Percentiles rank a stretch among this genome's conserved stretches.
Evolutionary conservation across 2,888 invertebrate species (phyloP).

Genomic region (Hirtodrosophila duncani): DNA sequence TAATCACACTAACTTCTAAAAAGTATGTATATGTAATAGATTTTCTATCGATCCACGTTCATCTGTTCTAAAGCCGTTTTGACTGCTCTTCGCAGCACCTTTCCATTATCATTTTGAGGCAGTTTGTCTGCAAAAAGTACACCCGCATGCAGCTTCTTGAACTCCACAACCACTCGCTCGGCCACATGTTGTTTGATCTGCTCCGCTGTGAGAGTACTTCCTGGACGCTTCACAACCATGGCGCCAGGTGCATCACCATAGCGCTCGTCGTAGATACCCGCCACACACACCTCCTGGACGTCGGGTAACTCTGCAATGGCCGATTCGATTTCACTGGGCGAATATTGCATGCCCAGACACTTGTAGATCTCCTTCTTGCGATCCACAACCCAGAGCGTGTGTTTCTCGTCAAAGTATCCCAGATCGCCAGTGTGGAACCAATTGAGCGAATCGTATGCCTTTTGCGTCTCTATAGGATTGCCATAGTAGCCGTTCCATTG

Average conservation of each 20-base stretch:
- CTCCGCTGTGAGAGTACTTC: conserved; percentile 26
- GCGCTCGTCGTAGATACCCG: conserved; percentile 50
- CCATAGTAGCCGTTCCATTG: conserved; percentile 67
- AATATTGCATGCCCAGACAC: conserved; percentile 51
- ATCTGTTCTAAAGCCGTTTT: too few relatives aligned
- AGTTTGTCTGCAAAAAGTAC: too few relatives aligned
- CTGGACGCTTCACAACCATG: conserved; percentile 39
- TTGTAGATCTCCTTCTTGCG: conserved; percentile 69
- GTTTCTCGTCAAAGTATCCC: conserved; percentile 66
- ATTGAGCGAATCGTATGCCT: conserved; percentile 45
- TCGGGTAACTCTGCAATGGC: conserved; percentile 50
- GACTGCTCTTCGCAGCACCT: too few relatives aligned
- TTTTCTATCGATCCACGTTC: too few relatives aligned
- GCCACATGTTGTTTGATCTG: conserved; percentile 35
- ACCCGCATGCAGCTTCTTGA: conserved; percentile 58
- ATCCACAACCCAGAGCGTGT: conserved; percentile 56
- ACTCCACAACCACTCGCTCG: conserved; percentile 9
- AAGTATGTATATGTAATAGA: too few relatives aligned
- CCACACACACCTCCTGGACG: conserved; percentile 58
- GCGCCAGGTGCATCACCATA: conserved; percentile 63
- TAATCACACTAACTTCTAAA: too few relatives aligned
- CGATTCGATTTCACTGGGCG: conserved; percentile 58
- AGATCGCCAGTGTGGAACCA: conserved; percentile 72
- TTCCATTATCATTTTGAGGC: too few relatives aligned
- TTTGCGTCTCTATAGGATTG: conserved; percentile 47